Evolutionary conservation across 2,888 invertebrate genomes (phyloP).

Genomic region (Acanthosoma haemorrhoidale): DNA sequence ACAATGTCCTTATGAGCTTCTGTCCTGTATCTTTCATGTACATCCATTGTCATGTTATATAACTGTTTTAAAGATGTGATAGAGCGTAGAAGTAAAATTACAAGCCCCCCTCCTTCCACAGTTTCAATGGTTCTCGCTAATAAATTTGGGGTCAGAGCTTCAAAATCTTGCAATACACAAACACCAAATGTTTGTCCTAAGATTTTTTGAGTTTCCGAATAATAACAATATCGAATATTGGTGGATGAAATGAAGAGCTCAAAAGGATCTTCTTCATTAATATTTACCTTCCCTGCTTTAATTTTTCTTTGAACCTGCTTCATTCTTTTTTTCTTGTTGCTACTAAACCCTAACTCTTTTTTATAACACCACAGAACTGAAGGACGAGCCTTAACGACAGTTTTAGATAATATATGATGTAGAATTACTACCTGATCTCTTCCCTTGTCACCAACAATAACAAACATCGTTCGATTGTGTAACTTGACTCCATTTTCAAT

Average conservation of each 20-base stretch:
- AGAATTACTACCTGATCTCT: conserved; percentile 95
- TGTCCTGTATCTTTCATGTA: conserved; percentile 90
- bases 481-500: conserved; percentile 94
- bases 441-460: conserved; percentile 91
- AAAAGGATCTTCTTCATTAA: conserved; percentile 93
- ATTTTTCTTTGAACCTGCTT: conserved; percentile 76
- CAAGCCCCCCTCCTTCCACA: conserved; percentile 92
- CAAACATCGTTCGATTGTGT: conserved; percentile 89
- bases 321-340: conserved; percentile 76
- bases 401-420: conserved; percentile 95
- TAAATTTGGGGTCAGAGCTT: conserved; percentile 94
- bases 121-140: conserved; percentile 96
- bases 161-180: conserved; percentile 87
- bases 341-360: conserved; percentile 84
- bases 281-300: conserved; percentile 77
- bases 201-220: conserved; percentile 95
- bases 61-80: conserved; percentile 86
- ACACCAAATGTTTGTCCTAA: conserved; percentile 95
- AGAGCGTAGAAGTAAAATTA: conserved; percentile 79
- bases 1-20: conserved; percentile 89
- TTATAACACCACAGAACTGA: conserved; percentile 99
- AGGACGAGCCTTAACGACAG: conserved; percentile 85
- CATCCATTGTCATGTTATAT: conserved; percentile 97
- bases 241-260: conserved; percentile 94
- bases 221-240: conserved; percentile 94